phyloP scores from a whole-genome alignment of 2,797 vertebrate genomes.

The Tiaroga cobitis region DNA sequence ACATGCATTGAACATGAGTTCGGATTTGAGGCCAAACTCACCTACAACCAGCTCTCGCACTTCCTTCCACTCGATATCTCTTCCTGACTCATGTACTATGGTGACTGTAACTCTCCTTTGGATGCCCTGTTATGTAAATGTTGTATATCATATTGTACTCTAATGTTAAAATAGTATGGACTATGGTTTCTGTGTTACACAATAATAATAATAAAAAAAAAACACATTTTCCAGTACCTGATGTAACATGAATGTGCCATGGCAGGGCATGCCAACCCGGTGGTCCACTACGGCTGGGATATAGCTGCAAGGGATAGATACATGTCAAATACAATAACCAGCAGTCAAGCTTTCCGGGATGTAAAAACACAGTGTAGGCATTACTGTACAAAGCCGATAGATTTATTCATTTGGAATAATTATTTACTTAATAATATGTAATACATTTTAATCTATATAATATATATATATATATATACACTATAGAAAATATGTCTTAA shows the following conservation, averaged over 20 bases:
- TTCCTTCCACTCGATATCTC: constrained; percentile 92
- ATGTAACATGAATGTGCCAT: constrained; percentile 95
- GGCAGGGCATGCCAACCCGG: constrained; percentile 93
- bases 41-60: constrained; percentile 96
- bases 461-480: background rate
- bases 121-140: constrained; percentile 83
- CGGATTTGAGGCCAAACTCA: constrained; percentile 69
- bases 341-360: background rate
- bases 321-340: constrained; percentile 24
- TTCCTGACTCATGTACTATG: constrained; percentile 91
- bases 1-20: background rate
- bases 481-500: background rate
- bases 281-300: constrained; percentile 96
- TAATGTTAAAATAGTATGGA: background rate
- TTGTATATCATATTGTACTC: background rate
- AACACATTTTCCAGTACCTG: constrained; percentile 78
- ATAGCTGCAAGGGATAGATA: constrained; percentile 80
- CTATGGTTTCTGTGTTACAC: background rate
- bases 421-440: background rate
- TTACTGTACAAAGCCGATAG: background rate
- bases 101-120: constrained; percentile 94
- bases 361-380: background rate
- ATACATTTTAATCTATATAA: background rate
- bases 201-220: background rate
- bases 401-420: background rate